A percentile compares a stretch with the other conserved stretches of the same genome.
phyloP scores from a whole-genome alignment of 2,888 invertebrate species.

The Dendrolimus pini region DNA sequence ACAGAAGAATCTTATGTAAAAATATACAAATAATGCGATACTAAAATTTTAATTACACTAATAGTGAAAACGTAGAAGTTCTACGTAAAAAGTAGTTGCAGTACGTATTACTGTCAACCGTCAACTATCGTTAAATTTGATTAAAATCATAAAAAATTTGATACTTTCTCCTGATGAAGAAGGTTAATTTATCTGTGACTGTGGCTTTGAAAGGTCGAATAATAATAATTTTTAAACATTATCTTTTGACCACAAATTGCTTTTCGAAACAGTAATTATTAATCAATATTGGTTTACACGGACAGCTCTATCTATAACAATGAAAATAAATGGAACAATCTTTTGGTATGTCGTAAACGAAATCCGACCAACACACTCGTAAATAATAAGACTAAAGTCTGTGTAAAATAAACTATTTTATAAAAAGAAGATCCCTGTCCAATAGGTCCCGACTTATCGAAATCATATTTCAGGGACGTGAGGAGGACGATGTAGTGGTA shows the following conservation, averaged over 20 bases:
- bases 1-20: too few relatives aligned
- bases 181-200: too few relatives aligned
- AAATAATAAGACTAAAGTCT: constrained; percentile 40
- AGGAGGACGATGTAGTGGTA: constrained; percentile 60
- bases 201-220: too few relatives aligned
- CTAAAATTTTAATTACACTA: too few relatives aligned
- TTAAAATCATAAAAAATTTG: too few relatives aligned
- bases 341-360: background rate
- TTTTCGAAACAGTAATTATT: background rate
- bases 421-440: constrained; percentile 57
- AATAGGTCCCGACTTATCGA: constrained; percentile 71
- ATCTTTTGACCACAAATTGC: background rate
- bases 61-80: too few relatives aligned
- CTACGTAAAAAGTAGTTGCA: too few relatives aligned
- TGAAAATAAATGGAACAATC: background rate
- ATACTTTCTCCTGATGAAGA: too few relatives aligned
- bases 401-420: constrained; percentile 60
- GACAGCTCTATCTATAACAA: background rate
- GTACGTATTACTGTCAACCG: too few relatives aligned
- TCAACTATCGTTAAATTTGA: too few relatives aligned
- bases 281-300: background rate
- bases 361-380: constrained; percentile 15
- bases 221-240: too few relatives aligned
- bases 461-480: constrained; percentile 74
- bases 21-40: too few relatives aligned